phyloP scores from a whole-genome alignment of 2,797 vertebrate species.

The Eutrigla gurnardus region DNA sequence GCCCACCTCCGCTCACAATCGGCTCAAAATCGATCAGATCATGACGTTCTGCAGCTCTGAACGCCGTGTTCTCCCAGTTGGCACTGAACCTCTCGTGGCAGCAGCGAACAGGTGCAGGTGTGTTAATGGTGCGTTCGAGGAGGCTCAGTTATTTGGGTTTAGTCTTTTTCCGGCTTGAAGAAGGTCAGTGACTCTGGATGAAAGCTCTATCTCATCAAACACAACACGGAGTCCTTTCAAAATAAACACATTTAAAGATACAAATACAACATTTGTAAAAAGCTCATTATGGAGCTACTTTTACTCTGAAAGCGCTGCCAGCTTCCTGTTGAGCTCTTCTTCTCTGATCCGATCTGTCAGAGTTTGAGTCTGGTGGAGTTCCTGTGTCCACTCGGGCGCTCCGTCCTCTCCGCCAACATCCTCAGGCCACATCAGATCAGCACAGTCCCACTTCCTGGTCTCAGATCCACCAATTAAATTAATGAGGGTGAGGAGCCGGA shows the following conservation, averaged over 20 bases:
- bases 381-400: conserved; percentile 15
- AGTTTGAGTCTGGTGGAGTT: too few species aligned
- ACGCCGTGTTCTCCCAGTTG: neutral
- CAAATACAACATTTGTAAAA: too few species aligned
- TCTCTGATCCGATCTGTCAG: neutral
- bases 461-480: conserved; percentile 59
- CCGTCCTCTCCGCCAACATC: conserved; percentile 16
- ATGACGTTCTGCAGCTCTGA: neutral
- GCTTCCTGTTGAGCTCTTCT: neutral
- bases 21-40: neutral
- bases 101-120: neutral
- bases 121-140: neutral
- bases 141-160: too few species aligned
- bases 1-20: conserved; percentile 3
- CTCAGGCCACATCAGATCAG: conserved; percentile 45
- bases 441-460: conserved; percentile 53
- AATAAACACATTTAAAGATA: too few species aligned
- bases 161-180: too few species aligned
- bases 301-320: too few species aligned
- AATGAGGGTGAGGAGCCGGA: conserved; percentile 52
- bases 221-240: too few species aligned
- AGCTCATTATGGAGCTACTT: too few species aligned
- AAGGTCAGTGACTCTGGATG: too few species aligned
- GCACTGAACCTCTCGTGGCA: neutral
- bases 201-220: too few species aligned